These are phyloP conservation scores for Aegotheles bennettii DNA, from an alignment of 2,113 vertebrate genomes.

Conservation along the genomic window DNA sequence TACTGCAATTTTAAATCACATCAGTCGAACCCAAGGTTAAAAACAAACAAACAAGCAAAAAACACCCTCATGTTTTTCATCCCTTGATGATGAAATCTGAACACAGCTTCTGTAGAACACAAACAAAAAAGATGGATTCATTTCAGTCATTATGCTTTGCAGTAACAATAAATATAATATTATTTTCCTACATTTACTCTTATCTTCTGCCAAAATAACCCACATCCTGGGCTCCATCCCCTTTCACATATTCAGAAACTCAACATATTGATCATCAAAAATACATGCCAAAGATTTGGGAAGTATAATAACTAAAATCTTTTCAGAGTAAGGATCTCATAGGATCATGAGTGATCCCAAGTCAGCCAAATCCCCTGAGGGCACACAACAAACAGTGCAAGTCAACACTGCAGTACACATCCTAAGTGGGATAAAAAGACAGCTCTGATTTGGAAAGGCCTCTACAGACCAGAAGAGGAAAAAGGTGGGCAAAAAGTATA, in stretches of 20 bases:
- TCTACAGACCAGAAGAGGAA: neutral
- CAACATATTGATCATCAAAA: neutral
- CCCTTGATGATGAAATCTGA: neutral
- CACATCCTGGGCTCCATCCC: neutral
- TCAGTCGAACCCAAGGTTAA: neutral
- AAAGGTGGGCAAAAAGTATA: rapidly evolving
- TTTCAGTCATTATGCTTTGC: neutral
- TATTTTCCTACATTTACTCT: neutral
- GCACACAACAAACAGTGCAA: neutral
- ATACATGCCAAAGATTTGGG: neutral
- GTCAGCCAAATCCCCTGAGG: neutral
- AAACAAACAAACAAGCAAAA: neutral
- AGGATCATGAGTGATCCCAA: neutral
- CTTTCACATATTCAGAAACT: neutral
- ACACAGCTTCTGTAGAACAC: neutral
- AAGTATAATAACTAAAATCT: neutral
- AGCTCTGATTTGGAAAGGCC: neutral
- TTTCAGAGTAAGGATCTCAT: neutral
- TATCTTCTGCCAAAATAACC: neutral
- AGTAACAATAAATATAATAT: neutral
- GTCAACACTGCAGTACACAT: rapidly evolving
- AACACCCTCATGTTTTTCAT: neutral
- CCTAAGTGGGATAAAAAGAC: neutral
- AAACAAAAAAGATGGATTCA: neutral
- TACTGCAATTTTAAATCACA: neutral